Evolutionary conservation across 2,888 invertebrate genomes (phyloP).

Genomic region (Cephus pygmeus): DNA sequence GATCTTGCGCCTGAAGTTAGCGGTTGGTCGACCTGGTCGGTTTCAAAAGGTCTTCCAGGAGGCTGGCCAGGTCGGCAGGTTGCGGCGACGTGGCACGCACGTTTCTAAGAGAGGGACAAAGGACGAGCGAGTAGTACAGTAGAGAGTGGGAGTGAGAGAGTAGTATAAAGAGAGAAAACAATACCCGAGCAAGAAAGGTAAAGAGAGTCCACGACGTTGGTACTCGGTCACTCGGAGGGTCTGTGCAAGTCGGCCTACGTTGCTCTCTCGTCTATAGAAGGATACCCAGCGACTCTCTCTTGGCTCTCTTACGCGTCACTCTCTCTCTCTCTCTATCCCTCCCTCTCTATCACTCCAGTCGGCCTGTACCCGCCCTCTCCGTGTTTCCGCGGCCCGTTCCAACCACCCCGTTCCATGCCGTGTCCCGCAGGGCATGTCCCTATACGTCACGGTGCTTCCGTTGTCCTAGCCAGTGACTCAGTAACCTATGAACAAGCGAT

Average conservation of each 20-base stretch:
- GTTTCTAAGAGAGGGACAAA: too few species aligned
- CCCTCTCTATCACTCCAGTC: slow-evolving; percentile 7
- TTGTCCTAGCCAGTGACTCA: slow-evolving; percentile 41
- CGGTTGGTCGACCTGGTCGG: too few species aligned
- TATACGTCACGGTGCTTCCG: slow-evolving; percentile 38
- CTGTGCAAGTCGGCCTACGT: too few species aligned
- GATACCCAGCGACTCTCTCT: slow-evolving; percentile 56
- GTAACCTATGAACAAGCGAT: not conserved
- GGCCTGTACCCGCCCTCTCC: slow-evolving; percentile 60
- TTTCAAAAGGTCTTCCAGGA: too few species aligned
- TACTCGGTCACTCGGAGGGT: slow-evolving; percentile 37
- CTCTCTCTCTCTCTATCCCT: slow-evolving; percentile 14
- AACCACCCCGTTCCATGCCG: slow-evolving; percentile 62
- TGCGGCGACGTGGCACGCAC: too few species aligned
- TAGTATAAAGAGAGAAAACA: slow-evolving; percentile 11
- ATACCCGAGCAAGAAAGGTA: not conserved
- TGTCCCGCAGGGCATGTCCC: slow-evolving; percentile 65
- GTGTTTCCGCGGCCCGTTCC: slow-evolving; percentile 65
- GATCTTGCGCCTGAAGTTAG: too few species aligned
- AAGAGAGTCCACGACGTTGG: slow-evolving; percentile 15
- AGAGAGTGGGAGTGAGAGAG: slow-evolving; percentile 14
- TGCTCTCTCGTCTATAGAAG: slow-evolving; percentile 48
- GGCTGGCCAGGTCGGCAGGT: too few species aligned
- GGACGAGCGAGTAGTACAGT: too few species aligned
- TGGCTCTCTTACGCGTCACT: slow-evolving; percentile 20